Conservation (phyloP, 2,797 vertebrate species). For the Phylloscopus collybita region DNA sequence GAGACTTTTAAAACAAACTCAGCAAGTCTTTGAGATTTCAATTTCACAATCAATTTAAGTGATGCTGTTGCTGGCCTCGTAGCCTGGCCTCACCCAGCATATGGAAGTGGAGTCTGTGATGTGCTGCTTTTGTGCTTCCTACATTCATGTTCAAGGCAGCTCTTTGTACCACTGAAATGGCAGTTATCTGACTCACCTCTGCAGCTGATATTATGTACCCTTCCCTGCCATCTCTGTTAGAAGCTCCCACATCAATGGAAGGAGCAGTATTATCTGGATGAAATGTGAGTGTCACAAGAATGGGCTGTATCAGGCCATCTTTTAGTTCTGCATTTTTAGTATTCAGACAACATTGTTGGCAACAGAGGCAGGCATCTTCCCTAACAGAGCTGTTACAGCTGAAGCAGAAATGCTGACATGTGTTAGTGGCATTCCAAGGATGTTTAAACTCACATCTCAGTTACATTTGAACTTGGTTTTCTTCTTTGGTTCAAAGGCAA, state of each 20-base stretch:
- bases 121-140: slow-evolving; percentile 21
- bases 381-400: neutral
- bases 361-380: neutral
- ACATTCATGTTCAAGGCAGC: neutral
- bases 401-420: slow-evolving; percentile 10
- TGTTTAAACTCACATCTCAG: slow-evolving; percentile 20
- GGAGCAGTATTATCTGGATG: slow-evolving; percentile 1
- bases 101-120: slow-evolving; percentile 3
- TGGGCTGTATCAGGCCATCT: slow-evolving; percentile 10
- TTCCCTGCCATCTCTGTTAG: neutral
- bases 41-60: neutral
- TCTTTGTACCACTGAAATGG: neutral
- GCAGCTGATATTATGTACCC: neutral
- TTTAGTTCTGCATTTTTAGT: slow-evolving; percentile 21
- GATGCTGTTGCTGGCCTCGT: neutral
- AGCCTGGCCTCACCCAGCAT: neutral
- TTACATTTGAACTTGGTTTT: slow-evolving; percentile 29
- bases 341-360: neutral
- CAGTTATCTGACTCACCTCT: slow-evolving; percentile 18
- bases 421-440: slow-evolving; percentile 11
- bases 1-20: neutral
- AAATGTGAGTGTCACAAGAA: slow-evolving; percentile 13
- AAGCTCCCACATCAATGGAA: slow-evolving; percentile 30
- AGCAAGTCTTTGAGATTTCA: neutral
- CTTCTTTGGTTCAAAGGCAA: slow-evolving; percentile 23